Evolutionary conservation across 2,797 vertebrate genomes (phyloP), one percentile per base, ranked within the genome.

Genomic region (Acanthis flammea): DNA sequence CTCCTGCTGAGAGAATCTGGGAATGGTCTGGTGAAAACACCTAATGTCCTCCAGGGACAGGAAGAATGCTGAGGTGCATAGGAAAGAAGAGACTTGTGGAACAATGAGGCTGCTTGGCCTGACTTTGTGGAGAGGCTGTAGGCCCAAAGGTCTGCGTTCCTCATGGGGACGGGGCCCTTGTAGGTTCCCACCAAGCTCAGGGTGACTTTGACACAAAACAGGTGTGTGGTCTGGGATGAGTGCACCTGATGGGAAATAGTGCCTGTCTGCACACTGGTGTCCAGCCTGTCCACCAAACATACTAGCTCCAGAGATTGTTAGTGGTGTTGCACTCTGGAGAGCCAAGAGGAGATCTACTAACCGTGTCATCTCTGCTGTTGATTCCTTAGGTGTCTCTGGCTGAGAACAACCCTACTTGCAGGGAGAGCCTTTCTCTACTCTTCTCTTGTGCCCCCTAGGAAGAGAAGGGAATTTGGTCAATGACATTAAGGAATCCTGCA

Each of bases 101-200:
- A 66, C 2, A 9, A 53, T 6, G 23, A 21, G 22, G 15, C 27
- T 78, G 33, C 22, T 74, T 31, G 44, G 17, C 48, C 67, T 84
- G 41, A 30, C 39, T 70, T 51, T 42, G 31, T 24, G 16, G 30
- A 66, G n/a, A 19, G 17, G 17, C 42, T 76, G 33, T 67, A 61
- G 66, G 25, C 12, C 35, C 61, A 50, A 4, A 54, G 35, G 35
- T 50, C 55, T 77, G 31, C 1, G 0, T 50, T 70, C 66, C 12
- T 12, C 16, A 1, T 1, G 13, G 7, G 22, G 6, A 60, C 22
- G 37, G 42, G 2, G 8, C 4, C 65, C 27, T 50, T 1, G 1
- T 22, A 21, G 10, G 27, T 42, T 35, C 44, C 33, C 30, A n/a
- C 4, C 3, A 13, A 68, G n/a, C 23, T 27, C 7, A 1, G n/a